These are phyloP conservation scores for Cactoblastis cactorum DNA, from an alignment of 2,888 invertebrate species.

Conservation along the genomic window DNA sequence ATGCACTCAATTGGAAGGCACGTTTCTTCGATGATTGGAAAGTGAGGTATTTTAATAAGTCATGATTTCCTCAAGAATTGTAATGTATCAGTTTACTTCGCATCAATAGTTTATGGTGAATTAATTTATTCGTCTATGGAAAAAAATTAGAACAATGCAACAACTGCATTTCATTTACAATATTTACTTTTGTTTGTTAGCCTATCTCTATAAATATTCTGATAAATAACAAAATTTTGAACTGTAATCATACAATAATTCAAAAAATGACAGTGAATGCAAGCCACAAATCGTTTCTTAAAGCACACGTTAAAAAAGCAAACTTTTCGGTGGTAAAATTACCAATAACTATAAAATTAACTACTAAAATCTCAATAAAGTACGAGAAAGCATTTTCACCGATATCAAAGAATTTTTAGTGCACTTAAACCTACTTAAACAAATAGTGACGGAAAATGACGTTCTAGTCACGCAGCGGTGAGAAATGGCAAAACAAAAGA, in stretches of 20 bases:
- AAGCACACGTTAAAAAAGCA: neutral
- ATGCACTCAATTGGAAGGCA: neutral
- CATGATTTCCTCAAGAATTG: neutral
- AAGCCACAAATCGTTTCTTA: neutral
- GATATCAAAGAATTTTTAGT: neutral
- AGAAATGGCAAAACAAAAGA: conserved; percentile 28
- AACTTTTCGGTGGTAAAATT: neutral
- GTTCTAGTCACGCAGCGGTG: conserved; percentile 20
- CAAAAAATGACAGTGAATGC: neutral
- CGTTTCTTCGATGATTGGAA: conserved; percentile 3
- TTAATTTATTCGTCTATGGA: neutral
- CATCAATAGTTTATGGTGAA: neutral
- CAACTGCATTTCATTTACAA: too few species aligned
- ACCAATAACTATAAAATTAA: neutral
- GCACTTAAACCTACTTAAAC: conserved; percentile 12
- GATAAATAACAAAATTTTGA: too few species aligned
- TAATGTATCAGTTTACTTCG: neutral
- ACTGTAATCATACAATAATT: too few species aligned
- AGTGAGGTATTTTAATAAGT: conserved; percentile 10
- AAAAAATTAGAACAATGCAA: too few species aligned
- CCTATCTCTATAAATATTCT: too few species aligned
- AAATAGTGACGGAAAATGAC: conserved; percentile 14
- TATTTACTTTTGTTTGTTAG: too few species aligned
- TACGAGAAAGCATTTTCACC: conserved; percentile 8
- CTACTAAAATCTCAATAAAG: neutral